A percentile compares a stretch with the other conserved stretches of the same genome.
phyloP scores from a whole-genome alignment of 64 coral and sea anemone genomes.

The Actinia tenebrosa region DNA sequence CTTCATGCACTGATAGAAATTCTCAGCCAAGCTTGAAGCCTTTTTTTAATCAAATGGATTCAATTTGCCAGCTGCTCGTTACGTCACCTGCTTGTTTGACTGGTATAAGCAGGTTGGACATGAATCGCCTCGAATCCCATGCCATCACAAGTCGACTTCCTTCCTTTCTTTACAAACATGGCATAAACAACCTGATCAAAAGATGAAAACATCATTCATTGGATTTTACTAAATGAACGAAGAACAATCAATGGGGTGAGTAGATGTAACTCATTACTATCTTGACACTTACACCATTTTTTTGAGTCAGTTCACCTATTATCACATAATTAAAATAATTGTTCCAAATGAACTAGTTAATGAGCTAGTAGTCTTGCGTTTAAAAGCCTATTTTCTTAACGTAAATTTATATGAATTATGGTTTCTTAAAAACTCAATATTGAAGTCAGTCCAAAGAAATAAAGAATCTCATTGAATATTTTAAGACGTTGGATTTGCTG shows the following conservation, averaged over 20 bases:
- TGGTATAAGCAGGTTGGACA: conserved; percentile 1
- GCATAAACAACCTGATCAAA: conserved; percentile 2
- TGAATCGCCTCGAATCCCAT: conserved; percentile 8
- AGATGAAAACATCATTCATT: background rate
- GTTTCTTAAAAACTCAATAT: background rate
- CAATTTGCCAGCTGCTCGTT: background rate
- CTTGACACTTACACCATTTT: background rate
- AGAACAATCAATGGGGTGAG: background rate
- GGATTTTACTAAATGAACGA: background rate
- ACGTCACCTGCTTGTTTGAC: background rate
- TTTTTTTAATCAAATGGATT: background rate
- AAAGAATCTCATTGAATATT: background rate
- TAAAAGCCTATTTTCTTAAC: background rate
- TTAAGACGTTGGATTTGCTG: too few species aligned
- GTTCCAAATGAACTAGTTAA: too few species aligned
- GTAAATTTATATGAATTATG: background rate
- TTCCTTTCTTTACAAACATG: background rate
- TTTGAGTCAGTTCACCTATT: too few species aligned
- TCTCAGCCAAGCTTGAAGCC: background rate
- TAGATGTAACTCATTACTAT: background rate
- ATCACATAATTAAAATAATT: too few species aligned
- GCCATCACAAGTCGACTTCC: background rate
- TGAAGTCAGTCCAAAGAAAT: background rate
- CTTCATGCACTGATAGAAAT: background rate
- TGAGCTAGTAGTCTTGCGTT: background rate